phyloP scores from a whole-genome alignment of 2,797 vertebrate genomes.

The Cyprinella venusta region DNA sequence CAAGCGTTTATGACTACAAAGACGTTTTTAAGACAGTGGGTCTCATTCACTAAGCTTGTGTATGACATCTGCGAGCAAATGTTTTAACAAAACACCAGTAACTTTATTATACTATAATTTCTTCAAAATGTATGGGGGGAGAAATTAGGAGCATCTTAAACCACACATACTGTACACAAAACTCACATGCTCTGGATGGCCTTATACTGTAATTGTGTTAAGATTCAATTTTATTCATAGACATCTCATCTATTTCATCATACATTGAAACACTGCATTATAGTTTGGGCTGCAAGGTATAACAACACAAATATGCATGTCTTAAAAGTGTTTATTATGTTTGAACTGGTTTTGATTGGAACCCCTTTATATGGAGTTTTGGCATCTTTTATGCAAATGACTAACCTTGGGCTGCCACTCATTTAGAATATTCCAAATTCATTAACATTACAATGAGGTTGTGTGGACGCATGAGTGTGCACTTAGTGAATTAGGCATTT shows the following conservation, averaged over 20 bases:
- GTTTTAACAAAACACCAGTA: no score
- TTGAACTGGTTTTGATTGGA: neutral
- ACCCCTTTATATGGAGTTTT: neutral
- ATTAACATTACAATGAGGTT: neutral
- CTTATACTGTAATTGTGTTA: constrained; percentile 10
- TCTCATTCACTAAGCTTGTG: constrained; percentile 6
- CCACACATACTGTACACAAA: neutral
- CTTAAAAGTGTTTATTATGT: neutral
- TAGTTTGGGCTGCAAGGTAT: neutral
- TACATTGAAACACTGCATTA: neutral
- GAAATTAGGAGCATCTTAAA: neutral
- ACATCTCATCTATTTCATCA: neutral
- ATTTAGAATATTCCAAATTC: neutral
- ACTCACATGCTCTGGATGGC: constrained; percentile 9
- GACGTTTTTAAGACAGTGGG: neutral
- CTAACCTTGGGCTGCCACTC: neutral
- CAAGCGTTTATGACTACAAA: neutral
- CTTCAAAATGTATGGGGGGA: neutral
- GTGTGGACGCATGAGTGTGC: neutral
- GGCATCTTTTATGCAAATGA: neutral
- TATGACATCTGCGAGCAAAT: neutral
- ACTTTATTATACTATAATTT: neutral
- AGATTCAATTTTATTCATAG: neutral
- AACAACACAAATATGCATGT: neutral
- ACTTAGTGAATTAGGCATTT: neutral